A percentile compares a stretch with the other conserved stretches of the same genome.
Conservation (phyloP, 1,140 invertebrate species). For the Asbolus verrucosus region DNA sequence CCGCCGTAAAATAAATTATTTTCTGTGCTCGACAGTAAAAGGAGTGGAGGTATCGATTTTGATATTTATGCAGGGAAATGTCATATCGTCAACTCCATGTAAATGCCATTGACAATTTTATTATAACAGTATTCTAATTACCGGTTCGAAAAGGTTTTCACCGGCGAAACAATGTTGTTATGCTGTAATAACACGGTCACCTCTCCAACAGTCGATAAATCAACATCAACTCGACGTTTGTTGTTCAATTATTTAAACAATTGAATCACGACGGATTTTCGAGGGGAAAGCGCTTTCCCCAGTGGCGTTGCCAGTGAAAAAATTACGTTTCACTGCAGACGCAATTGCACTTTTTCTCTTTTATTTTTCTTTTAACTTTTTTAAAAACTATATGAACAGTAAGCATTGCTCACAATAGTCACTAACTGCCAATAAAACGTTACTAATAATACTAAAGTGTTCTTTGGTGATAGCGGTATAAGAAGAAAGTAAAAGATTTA, state of each 20-base stretch:
- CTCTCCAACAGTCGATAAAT: constrained; percentile 7
- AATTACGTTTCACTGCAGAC: too few species aligned
- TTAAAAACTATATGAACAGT: too few species aligned
- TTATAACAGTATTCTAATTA: constrained; percentile 32
- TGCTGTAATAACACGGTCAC: neutral
- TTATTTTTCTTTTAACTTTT: too few species aligned
- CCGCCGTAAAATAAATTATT: constrained; percentile 42
- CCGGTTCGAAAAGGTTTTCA: constrained; percentile 27
- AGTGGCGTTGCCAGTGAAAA: too few species aligned
- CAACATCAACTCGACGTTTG: neutral
- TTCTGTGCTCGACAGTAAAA: constrained; percentile 42
- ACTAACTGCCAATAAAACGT: too few species aligned
- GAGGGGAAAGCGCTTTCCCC: too few species aligned
- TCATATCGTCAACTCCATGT: constrained; percentile 29
- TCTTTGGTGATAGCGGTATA: too few species aligned
- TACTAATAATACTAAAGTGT: too few species aligned
- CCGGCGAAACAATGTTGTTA: constrained; percentile 3
- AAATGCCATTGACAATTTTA: constrained; percentile 38
- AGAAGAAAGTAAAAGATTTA: too few species aligned
- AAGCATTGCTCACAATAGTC: too few species aligned
- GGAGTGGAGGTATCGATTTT: constrained; percentile 42
- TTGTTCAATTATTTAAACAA: neutral
- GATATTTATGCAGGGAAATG: constrained; percentile 41
- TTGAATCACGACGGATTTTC: too few species aligned
- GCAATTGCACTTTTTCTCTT: too few species aligned